Evolutionary conservation across 2,113 vertebrate species (phyloP).

Genomic region (Embiotoca jacksoni): DNA sequence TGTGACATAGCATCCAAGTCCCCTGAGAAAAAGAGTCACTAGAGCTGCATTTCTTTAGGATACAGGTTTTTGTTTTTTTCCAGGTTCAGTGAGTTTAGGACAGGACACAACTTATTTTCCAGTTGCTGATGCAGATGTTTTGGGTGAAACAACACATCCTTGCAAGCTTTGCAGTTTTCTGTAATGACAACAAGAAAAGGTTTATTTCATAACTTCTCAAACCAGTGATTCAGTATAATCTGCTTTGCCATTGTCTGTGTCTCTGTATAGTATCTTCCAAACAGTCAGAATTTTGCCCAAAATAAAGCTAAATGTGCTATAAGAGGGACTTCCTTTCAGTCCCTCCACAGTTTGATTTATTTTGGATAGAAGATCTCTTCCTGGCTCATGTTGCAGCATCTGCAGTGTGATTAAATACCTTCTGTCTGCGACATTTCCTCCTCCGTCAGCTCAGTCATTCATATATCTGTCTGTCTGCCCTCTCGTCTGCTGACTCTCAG

Average conservation of each 20-base stretch:
- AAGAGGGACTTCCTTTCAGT: neutral
- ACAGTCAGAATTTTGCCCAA: neutral
- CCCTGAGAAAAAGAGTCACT: no score
- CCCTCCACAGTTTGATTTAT: neutral
- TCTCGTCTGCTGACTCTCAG: slow-evolving; percentile 13
- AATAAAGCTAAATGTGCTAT: slow-evolving; percentile 10
- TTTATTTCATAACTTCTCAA: neutral
- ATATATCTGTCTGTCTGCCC: slow-evolving; percentile 22
- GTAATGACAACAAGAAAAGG: no score
- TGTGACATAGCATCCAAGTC: no score
- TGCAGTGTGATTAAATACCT: slow-evolving; percentile 15
- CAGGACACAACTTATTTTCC: no score
- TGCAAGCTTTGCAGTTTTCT: no score
- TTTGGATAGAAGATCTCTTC: slow-evolving; percentile 1
- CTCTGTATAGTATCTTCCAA: neutral
- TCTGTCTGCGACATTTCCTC: slow-evolving; percentile 30
- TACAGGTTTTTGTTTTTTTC: no score
- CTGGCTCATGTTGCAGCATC: neutral
- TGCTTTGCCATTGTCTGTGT: neutral
- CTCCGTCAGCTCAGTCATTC: slow-evolving; percentile 14
- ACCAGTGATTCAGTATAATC: no score
- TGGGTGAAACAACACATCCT: no score
- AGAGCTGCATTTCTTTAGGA: no score
- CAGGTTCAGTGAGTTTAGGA: no score
- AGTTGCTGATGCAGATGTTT: no score